Conservation (phyloP, 1,140 invertebrate species). For the Drosophila ohnishii region DNA sequence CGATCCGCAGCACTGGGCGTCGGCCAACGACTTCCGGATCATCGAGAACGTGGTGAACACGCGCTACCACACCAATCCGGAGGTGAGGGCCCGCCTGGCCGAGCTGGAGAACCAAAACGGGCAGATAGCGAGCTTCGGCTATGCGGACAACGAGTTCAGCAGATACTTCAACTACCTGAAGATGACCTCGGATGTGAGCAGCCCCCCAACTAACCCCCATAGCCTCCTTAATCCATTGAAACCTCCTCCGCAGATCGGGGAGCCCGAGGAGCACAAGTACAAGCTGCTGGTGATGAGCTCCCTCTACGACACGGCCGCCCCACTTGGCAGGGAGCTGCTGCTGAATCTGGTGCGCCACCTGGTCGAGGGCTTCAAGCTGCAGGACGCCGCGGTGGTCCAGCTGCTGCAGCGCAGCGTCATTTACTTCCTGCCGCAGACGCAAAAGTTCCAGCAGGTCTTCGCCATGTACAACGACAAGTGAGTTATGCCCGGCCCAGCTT, state of each 20-base stretch:
- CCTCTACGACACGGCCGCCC: constrained; percentile 90
- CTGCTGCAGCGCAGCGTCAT: constrained; percentile 89
- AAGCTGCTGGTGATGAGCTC: constrained; percentile 93
- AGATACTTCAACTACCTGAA: constrained; percentile 76
- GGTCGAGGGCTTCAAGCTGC: constrained; percentile 87
- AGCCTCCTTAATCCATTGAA: neutral
- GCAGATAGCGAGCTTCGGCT: constrained; percentile 76
- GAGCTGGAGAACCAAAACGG: constrained; percentile 85
- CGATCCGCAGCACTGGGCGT: constrained; percentile 91
- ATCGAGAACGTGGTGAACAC: constrained; percentile 85
- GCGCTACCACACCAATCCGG: constrained; percentile 86
- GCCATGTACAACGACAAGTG: constrained; percentile 71
- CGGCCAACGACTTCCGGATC: constrained; percentile 88
- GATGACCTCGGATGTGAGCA: constrained; percentile 76
- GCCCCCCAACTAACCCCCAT: no score
- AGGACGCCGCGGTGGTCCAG: constrained; percentile 86
- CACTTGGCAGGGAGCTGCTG: constrained; percentile 92
- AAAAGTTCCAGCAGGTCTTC: constrained; percentile 63
- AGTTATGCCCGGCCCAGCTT: constrained; percentile 11
- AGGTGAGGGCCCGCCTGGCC: constrained; percentile 86
- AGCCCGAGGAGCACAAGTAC: constrained; percentile 90
- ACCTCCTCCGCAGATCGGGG: constrained; percentile 85
- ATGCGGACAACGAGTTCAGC: constrained; percentile 78
- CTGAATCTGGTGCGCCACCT: constrained; percentile 93
- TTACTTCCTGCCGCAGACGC: constrained; percentile 88